Percentiles rank a stretch among this genome's conserved stretches.
Conservation (phyloP, 2,113 vertebrate genomes). For the Onychostoma macrolepis region DNA sequence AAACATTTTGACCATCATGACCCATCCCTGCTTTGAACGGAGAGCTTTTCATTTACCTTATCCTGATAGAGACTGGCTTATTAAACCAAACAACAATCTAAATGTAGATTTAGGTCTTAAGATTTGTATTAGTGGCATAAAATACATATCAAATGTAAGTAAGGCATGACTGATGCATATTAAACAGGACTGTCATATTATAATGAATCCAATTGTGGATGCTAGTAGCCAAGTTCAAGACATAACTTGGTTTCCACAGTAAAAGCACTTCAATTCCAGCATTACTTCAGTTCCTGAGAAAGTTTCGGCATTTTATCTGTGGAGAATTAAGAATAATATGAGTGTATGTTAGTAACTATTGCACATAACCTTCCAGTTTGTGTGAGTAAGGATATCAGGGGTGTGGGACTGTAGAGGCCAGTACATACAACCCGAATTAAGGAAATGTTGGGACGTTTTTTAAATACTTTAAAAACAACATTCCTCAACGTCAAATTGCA, state of each 20-base stretch:
- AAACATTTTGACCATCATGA: neutral
- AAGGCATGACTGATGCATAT: neutral
- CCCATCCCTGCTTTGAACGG: neutral
- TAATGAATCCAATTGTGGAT: neutral
- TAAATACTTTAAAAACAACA: too few species aligned
- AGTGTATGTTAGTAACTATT: neutral
- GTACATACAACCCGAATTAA: too few species aligned
- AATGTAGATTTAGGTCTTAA: neutral
- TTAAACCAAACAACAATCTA: neutral
- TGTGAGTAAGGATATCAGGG: neutral
- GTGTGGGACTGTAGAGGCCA: neutral
- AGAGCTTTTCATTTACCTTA: neutral
- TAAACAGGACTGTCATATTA: neutral
- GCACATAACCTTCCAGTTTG: neutral
- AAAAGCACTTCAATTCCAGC: neutral
- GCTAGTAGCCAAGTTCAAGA: neutral
- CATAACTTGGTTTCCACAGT: neutral
- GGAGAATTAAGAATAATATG: neutral
- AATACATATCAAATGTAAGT: neutral
- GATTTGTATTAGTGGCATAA: neutral
- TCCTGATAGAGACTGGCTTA: neutral
- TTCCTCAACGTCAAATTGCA: too few species aligned
- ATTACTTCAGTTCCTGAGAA: neutral
- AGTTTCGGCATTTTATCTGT: neutral
- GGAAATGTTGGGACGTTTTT: too few species aligned